Evolutionary conservation across 2,113 vertebrate genomes (phyloP), one percentile per base, ranked within the genome.

Genomic region (Apistogramma diplotaenia): DNA sequence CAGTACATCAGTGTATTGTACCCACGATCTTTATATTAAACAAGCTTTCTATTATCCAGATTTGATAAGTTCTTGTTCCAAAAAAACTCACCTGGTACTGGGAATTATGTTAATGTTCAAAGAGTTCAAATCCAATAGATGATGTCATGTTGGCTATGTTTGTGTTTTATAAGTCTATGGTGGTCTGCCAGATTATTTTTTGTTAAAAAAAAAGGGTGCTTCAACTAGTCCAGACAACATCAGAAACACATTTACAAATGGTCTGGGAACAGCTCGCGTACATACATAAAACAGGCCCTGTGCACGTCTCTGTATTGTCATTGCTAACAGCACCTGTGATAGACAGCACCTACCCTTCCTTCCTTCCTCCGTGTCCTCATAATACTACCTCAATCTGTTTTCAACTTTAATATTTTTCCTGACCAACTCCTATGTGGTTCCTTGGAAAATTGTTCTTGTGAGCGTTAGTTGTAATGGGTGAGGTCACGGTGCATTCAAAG

Each of bases 401-500:
- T 60, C 37, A 80, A 9, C 51, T 58, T 33, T 51, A 11, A n/a
- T 55, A 23, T 31, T 40, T 70, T 55, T 58, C 72, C 57, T 31
- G 12, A 21, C 31, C 4, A 27, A 29, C 31, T 49, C 37, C 46
- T 13, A 46, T 37, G 8, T 1, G 9, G 67, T 87, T 85, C 8
- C 18, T 54, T 77, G 76, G 82, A 82, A 85, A 87, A 70, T 51
- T 78, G 18, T 61, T 51, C 27, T 16, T 57, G 58, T 82, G 67
- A 61, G 78, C 55, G 13, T 49, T 25, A 46, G 54, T 76, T 46
- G 43, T 33, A 62, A 35, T 25, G 71, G 81, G 85, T 90, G 87
- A 89, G 76, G 75, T 92, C 89, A 92, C 25, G 53, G 40, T 76
- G 53, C 79, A 79, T 67, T 76, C 54, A 81, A 80, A 74, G 78